Evolutionary conservation across 2,888 invertebrate genomes (phyloP), one percentile per base, ranked within the genome.

Genomic region (Lycocerus yunnanus): DNA sequence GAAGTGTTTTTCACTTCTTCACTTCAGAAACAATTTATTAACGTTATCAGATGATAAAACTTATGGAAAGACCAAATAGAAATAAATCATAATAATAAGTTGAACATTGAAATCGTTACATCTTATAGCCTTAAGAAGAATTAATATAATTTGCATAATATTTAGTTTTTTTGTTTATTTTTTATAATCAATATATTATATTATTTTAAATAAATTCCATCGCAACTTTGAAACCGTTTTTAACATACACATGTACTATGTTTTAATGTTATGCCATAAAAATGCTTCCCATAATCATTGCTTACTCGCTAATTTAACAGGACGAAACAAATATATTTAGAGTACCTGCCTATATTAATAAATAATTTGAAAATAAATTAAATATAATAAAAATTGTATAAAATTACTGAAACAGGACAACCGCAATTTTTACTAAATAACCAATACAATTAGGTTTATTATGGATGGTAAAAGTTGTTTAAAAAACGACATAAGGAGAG

Each of bases 401-500:
- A 43, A 6, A 43, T 5, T n/a, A 43, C n/a, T 43, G n/a, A 43
- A 43, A 43, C 43, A n/a, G 43, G n/a, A 43, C 13, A n/a, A 43
- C 43, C 43, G 6, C 43, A n/a, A 43, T 43, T 43, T 27, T 43
- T 6, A n/a, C 43, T 43, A 43, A 43, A 43, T 43, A 43, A 43
- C 43, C 43, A 43, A 63, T 63, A 63, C 61, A 63, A 63, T 63
- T 63, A 63, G 18, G 10, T 63, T 63, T 63, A 63, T 18, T 63
- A 63, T 63, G n/a, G 61, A 63, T 63, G 61, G 61, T 16, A 63
- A 63, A 63, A 18, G 61, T 10, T 13, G 16, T 18, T 18, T 18
- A 20, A 16, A 61, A 16, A 63, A 63, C 61, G 61, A 63, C 61
- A 63, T 63, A 63, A 63, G 61, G 61, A 77, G 78, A 80, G 85